Evolutionary conservation across 2,888 invertebrate species (phyloP).

Genomic region (Parthenolecanium corni): DNA sequence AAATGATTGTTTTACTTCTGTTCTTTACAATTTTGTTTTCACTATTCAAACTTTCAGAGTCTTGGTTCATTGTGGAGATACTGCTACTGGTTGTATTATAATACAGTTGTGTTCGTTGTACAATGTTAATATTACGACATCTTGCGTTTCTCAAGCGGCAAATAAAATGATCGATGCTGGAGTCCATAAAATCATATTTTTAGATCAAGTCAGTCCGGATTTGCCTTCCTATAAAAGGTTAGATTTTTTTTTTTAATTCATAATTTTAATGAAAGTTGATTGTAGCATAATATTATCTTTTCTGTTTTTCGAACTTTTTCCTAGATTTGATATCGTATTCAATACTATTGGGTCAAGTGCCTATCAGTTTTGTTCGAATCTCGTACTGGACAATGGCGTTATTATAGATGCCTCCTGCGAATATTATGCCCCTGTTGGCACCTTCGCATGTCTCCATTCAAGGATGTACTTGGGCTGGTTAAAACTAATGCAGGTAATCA

Average conservation of each 20-base stretch:
- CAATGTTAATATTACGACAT: slow-evolving; percentile 46
- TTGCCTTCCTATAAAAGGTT: slow-evolving; percentile 31
- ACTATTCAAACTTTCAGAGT: slow-evolving; percentile 38
- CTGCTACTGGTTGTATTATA: slow-evolving; percentile 48
- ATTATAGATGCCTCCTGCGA: slow-evolving; percentile 43
- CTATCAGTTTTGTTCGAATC: slow-evolving; percentile 36
- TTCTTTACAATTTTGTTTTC: not conserved
- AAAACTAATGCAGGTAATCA: slow-evolving; percentile 33
- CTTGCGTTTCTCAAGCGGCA: slow-evolving; percentile 44
- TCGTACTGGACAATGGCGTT: slow-evolving; percentile 37
- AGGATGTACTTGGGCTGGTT: slow-evolving; percentile 43
- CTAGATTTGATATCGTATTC: slow-evolving; percentile 42
- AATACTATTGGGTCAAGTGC: slow-evolving; percentile 42
- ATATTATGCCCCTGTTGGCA: slow-evolving; percentile 43
- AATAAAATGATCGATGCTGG: slow-evolving; percentile 47
- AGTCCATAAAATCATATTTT: slow-evolving; percentile 44
- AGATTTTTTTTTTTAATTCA: not conserved
- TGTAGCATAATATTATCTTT: not conserved
- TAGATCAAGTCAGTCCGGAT: slow-evolving; percentile 36
- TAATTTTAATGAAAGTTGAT: not conserved
- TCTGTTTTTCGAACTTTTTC: not conserved
- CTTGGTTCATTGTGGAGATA: slow-evolving; percentile 47
- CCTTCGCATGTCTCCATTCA: slow-evolving; percentile 42
- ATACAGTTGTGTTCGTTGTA: slow-evolving; percentile 47
- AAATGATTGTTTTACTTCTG: not conserved